Evolutionary conservation across 2,888 invertebrate genomes (phyloP).

Genomic region (Sisyra nigra): DNA sequence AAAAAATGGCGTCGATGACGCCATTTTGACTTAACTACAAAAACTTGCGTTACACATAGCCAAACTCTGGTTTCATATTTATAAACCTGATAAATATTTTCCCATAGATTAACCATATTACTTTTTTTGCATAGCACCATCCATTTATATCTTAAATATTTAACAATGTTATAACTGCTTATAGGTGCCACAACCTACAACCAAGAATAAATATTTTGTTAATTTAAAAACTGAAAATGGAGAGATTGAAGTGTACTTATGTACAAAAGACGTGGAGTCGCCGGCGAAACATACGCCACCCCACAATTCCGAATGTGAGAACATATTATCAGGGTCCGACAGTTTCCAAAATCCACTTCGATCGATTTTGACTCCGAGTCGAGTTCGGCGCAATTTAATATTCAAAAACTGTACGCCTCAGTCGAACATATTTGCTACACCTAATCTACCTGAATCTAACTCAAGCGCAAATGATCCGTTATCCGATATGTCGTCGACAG

Average conservation of each 20-base stretch:
- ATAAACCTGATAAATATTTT: no score
- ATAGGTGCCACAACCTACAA: constrained; percentile 46
- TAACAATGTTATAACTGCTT: background rate
- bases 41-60: no score
- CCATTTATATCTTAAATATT: background rate
- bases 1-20: no score
- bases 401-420: constrained; percentile 8
- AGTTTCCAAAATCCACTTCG: constrained; percentile 11
- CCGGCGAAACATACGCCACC: constrained; percentile 23
- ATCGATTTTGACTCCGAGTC: constrained; percentile 6
- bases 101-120: no score
- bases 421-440: constrained; percentile 6
- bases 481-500: background rate
- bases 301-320: constrained; percentile 32
- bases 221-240: constrained; percentile 80
- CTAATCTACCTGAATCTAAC: background rate
- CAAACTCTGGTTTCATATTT: no score
- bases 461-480: background rate
- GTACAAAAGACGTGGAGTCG: constrained; percentile 45
- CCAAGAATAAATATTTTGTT: constrained; percentile 56
- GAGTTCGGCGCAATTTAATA: constrained; percentile 7
- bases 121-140: background rate
- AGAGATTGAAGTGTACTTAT: constrained; percentile 89
- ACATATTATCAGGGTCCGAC: constrained; percentile 44
- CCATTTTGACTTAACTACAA: no score